A percentile compares a stretch with the other conserved stretches of the same genome.
Conservation (phyloP, 2,113 vertebrate genomes). For the Dermatemys mawii region DNA sequence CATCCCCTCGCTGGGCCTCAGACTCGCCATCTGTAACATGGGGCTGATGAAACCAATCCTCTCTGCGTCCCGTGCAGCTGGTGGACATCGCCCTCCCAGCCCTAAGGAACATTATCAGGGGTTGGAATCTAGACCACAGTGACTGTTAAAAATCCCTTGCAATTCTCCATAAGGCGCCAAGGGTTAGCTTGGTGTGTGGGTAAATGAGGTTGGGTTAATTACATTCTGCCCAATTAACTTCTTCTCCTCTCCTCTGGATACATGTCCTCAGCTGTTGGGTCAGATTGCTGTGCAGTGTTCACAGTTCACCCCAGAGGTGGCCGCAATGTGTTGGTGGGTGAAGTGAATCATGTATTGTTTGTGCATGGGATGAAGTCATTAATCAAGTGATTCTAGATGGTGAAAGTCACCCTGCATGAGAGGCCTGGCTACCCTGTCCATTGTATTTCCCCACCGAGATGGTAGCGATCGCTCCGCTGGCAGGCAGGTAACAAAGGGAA, state of each 20-base stretch:
- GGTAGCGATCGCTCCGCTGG: neutral
- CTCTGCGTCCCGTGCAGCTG: too few relatives aligned
- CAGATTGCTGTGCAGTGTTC: neutral
- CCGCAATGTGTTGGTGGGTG: neutral
- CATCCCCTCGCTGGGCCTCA: too few relatives aligned
- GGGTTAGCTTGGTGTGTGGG: neutral
- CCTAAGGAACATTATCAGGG: too few relatives aligned
- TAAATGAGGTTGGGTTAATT: neutral
- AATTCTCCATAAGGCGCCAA: accelerated
- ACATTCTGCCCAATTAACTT: accelerated
- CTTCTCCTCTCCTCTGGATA: neutral
- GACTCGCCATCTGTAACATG: too few relatives aligned
- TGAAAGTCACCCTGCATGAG: neutral
- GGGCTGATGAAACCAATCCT: too few relatives aligned
- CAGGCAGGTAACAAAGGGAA: neutral
- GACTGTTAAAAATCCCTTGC: neutral
- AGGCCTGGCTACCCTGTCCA: neutral
- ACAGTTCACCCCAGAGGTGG: neutral
- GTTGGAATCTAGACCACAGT: neutral
- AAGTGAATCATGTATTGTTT: neutral
- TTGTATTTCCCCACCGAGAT: neutral
- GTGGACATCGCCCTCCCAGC: too few relatives aligned
- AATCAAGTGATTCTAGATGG: neutral
- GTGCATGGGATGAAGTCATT: neutral
- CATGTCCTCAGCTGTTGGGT: neutral